Conservation (phyloP, 2,797 vertebrate genomes). For the Brachymystax lenok region DNA sequence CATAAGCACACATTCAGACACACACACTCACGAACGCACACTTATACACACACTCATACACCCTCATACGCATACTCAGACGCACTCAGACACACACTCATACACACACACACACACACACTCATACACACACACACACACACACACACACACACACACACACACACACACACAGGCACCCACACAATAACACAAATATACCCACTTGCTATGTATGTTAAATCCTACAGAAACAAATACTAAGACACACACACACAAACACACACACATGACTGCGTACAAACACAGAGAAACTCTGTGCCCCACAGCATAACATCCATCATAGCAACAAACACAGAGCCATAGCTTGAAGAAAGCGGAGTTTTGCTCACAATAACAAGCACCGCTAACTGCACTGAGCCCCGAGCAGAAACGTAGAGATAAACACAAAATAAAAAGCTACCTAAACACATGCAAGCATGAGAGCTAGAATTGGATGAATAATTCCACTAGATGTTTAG, state of each 20-base stretch:
- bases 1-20: too few relatives aligned
- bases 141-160: neutral
- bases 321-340: slow-evolving; percentile 33
- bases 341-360: slow-evolving; percentile 48
- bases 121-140: neutral
- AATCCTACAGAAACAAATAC: neutral
- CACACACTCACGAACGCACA: neutral
- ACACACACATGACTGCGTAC: slow-evolving; percentile 33
- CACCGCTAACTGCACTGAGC: slow-evolving; percentile 52
- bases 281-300: slow-evolving; percentile 28
- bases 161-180: slow-evolving; percentile 5
- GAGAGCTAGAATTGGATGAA: slow-evolving; percentile 31
- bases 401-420: slow-evolving; percentile 43
- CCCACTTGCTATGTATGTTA: neutral
- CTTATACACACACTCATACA: neutral
- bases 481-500: slow-evolving; percentile 33
- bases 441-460: slow-evolving; percentile 37
- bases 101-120: too few relatives aligned
- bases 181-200: neutral
- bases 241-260: slow-evolving; percentile 18
- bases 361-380: slow-evolving; percentile 61
- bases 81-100: neutral
- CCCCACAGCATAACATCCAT: slow-evolving; percentile 50
- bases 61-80: neutral
- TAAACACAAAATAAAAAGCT: slow-evolving; percentile 43